Base-by-base conservation (phyloP, 2,888 invertebrate species). In the Meandrusa payeni region DNA sequence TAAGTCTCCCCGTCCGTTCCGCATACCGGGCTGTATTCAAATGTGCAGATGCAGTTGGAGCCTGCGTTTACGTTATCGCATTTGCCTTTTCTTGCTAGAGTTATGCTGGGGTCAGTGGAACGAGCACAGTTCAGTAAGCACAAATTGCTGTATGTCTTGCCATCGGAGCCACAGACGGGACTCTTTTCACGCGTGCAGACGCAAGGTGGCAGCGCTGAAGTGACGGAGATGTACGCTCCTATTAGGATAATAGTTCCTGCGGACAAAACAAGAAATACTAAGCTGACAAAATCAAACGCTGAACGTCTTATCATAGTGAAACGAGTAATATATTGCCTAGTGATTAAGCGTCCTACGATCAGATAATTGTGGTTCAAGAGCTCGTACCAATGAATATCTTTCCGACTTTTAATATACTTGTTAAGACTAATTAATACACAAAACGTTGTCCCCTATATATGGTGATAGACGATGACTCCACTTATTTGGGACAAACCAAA, bases 91-190 rank as follows among this genome's bases (percentile, higher is more conserved):
- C 11, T 19, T 10, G 5, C 13, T 17, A 37, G 10, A 6, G 22
- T 13, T 9, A 33, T 37, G 13, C n/a, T n/a, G 2, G 32, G 39
- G 13, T 45, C 12, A 0, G 55, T 61, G 26, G 68, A 24, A 2
- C 26, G 19, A 2, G 43, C 43, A 11, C 43, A 70, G 43, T 64
- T 59, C 0, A 71, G 46, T 6, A 55, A 10, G 29, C 71, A 72
- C 2, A 50, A 50, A 40, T 71, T 73, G 10, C 12, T 41, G 50
- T 73, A 72, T 0, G 69, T 69, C 5, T 34, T 44, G 0, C 65
- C 65, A 17, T 72, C 60, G 15, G 61, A 58, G 1, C 71, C 69
- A 41, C 71, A 73, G 0, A 72, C 64, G 0, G 61, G 61, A 13
- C 51, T 52, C 24, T 52, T 42, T 5, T 61, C 50, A 6, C 54